These are phyloP conservation scores for Rhincodon typus DNA, from an alignment of 2,797 vertebrate species.

Conservation along the genomic window DNA sequence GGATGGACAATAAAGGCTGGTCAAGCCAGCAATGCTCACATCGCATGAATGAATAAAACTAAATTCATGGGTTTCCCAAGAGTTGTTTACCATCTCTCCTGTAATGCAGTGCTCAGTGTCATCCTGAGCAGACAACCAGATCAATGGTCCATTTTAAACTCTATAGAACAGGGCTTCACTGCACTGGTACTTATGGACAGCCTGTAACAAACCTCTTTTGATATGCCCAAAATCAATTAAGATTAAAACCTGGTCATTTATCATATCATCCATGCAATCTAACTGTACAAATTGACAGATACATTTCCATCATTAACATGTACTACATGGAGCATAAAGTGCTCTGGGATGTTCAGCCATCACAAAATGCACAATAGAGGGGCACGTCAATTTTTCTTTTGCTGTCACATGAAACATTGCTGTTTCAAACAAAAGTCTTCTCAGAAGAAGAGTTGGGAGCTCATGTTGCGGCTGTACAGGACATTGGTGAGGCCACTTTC, in stretches of 20 bases:
- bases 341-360: background rate
- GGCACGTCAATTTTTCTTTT: background rate
- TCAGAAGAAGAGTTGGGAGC: too few relatives aligned
- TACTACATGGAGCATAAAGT: background rate
- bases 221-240: background rate
- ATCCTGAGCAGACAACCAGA: background rate
- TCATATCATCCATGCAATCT: background rate
- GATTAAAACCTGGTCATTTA: background rate
- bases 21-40: too few relatives aligned
- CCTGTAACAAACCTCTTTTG: background rate
- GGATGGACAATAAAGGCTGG: too few relatives aligned
- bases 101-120: background rate
- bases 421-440: too few relatives aligned
- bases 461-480: too few relatives aligned
- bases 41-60: too few relatives aligned
- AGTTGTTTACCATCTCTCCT: background rate
- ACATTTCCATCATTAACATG: background rate
- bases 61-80: too few relatives aligned
- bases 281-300: background rate
- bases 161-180: background rate
- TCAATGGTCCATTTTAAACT: background rate
- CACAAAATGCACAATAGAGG: background rate
- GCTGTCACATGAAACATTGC: background rate
- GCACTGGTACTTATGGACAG: background rate
- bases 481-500: too few relatives aligned